These are phyloP conservation scores for Oryzias woworae DNA, from an alignment of 2,113 vertebrate species.

Conservation along the genomic window DNA sequence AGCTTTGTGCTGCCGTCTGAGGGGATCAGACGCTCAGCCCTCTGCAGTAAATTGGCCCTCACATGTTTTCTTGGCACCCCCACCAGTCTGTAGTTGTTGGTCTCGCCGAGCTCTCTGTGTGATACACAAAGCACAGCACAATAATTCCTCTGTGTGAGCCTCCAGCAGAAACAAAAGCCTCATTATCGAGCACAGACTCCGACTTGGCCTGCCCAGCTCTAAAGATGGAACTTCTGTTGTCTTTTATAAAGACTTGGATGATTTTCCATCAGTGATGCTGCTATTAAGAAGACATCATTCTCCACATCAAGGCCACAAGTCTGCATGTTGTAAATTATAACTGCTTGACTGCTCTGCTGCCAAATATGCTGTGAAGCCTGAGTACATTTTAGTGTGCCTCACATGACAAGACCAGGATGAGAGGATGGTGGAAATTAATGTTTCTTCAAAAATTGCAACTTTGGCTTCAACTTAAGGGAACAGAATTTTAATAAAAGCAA, in stretches of 20 bases:
- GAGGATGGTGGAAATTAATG: no score
- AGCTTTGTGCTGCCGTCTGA: slow-evolving; percentile 48
- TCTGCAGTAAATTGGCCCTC: slow-evolving; percentile 58
- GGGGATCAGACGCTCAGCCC: slow-evolving; percentile 60
- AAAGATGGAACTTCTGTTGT: slow-evolving; percentile 7
- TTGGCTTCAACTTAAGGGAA: no score
- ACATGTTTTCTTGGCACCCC: slow-evolving; percentile 48
- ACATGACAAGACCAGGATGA: slow-evolving; percentile 22
- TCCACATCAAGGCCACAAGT: slow-evolving; percentile 20
- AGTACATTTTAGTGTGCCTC: slow-evolving; percentile 24
- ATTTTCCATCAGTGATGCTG: slow-evolving; percentile 15
- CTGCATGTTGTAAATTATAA: slow-evolving; percentile 29
- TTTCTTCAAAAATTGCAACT: no score
- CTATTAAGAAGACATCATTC: slow-evolving; percentile 37
- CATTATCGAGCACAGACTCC: not conserved
- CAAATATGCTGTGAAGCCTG: slow-evolving; percentile 26
- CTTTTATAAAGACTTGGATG: not conserved
- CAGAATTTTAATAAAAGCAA: no score
- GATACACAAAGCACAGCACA: slow-evolving; percentile 13
- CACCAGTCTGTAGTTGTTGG: slow-evolving; percentile 45
- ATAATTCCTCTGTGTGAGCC: slow-evolving; percentile 15
- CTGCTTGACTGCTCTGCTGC: slow-evolving; percentile 30
- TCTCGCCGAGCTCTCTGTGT: slow-evolving; percentile 17
- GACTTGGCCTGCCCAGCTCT: not conserved
- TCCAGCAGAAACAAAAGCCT: slow-evolving; percentile 4